A percentile compares a stretch with the other conserved stretches of the same genome.
Evolutionary conservation across 2,113 vertebrate species (phyloP).

Genomic region (Pteronura brasiliensis): DNA sequence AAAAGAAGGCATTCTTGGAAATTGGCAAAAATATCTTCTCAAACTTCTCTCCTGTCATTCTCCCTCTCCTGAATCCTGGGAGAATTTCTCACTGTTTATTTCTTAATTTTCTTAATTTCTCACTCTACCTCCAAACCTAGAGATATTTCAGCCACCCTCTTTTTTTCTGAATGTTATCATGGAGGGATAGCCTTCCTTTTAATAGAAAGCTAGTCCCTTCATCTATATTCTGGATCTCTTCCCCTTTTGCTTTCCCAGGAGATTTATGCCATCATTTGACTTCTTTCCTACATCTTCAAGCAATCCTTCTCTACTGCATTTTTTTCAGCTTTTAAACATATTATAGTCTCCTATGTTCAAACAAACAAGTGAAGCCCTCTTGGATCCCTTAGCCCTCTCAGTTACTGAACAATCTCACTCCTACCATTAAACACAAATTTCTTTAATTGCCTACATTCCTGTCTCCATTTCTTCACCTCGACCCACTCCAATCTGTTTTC

Average conservation of each 20-base stretch:
- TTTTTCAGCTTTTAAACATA: neutral
- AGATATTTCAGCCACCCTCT: neutral
- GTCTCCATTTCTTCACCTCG: constrained; percentile 50
- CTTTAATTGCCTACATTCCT: constrained; percentile 32
- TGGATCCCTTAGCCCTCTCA: neutral
- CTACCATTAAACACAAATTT: constrained; percentile 28
- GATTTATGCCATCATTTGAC: neutral
- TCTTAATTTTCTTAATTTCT: too few species aligned
- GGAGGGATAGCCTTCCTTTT: neutral
- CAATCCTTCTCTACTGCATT: neutral
- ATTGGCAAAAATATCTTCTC: neutral
- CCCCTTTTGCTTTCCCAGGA: neutral
- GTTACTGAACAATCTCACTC: neutral
- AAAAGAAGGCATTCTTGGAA: neutral
- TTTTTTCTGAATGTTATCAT: neutral
- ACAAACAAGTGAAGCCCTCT: neutral
- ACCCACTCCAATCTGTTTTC: constrained; percentile 53
- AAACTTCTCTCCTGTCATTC: neutral
- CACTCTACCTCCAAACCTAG: neutral
- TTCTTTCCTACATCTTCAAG: neutral
- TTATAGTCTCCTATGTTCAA: neutral
- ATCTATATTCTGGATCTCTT: neutral
- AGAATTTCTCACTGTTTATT: neutral
- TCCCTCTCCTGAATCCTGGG: neutral
- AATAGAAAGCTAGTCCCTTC: neutral